Conservation (phyloP, 2,797 vertebrate species). For the Bradypus variegatus region DNA sequence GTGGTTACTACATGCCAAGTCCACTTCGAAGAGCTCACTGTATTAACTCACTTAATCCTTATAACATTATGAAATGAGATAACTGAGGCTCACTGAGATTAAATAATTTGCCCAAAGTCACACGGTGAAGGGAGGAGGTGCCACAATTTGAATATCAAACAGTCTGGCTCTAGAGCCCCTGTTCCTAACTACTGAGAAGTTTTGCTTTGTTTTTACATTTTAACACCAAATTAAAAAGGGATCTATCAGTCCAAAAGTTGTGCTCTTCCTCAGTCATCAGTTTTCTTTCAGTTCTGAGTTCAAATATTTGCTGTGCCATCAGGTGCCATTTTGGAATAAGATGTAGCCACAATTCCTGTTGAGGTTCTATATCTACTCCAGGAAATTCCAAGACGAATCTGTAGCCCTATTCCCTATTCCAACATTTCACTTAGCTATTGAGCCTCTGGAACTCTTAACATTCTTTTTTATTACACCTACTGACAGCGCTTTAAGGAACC, state of each 20-base stretch:
- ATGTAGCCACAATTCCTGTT: background rate
- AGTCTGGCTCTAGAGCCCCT: background rate
- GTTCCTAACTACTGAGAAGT: background rate
- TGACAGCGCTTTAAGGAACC: conserved; percentile 6
- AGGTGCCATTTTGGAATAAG: background rate
- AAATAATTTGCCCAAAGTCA: conserved; percentile 11
- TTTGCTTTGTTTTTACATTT: background rate
- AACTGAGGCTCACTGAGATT: background rate
- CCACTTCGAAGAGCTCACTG: background rate
- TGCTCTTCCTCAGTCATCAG: background rate
- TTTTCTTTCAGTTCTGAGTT: background rate
- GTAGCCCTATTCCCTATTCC: background rate
- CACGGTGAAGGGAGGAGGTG: background rate
- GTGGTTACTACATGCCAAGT: background rate
- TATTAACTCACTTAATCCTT: conserved; percentile 13
- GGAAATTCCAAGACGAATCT: conserved; percentile 30
- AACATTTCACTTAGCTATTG: background rate
- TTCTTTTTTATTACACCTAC: background rate
- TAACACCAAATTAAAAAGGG: background rate
- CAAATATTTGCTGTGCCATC: background rate
- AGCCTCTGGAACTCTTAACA: background rate
- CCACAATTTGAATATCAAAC: background rate
- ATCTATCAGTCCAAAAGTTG: background rate
- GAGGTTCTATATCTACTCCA: background rate
- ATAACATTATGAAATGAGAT: conserved; percentile 11